Conservation (phyloP, 2,113 vertebrate genomes). For the Acanthisitta chloris region DNA sequence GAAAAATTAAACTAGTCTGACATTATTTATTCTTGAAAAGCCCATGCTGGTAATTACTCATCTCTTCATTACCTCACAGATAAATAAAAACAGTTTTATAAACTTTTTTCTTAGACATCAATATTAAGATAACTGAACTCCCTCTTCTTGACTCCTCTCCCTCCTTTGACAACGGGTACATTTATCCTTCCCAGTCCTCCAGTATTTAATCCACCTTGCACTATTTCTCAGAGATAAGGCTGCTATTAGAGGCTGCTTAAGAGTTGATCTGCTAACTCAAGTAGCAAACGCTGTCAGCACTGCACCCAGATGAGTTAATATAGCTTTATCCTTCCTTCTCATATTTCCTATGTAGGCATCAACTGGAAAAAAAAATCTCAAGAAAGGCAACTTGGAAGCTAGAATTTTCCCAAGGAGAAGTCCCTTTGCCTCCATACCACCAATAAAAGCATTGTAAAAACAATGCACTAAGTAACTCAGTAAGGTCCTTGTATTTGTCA, state of each 20-base stretch:
- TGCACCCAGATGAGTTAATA: not conserved
- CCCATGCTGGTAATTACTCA: not conserved
- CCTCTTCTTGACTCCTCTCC: not conserved
- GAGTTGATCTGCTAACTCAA: not conserved
- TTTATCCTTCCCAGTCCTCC: not conserved
- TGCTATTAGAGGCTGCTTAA: not conserved
- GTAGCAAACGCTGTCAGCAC: not conserved
- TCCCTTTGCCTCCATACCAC: not conserved
- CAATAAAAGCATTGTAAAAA: not conserved
- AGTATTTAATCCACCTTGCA: not conserved
- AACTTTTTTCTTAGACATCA: not conserved
- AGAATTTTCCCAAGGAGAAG: not conserved
- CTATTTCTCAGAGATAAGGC: not conserved
- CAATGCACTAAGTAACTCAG: not conserved
- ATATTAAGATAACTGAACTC: not conserved
- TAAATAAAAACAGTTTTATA: not conserved
- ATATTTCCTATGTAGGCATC: not conserved
- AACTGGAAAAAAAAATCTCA: not conserved
- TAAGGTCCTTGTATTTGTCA: not conserved
- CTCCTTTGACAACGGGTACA: not conserved
- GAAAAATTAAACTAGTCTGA: not conserved
- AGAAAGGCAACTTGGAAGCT: not conserved
- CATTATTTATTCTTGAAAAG: not conserved
- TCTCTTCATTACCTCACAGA: not conserved
- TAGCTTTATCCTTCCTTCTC: not conserved